Conservation (phyloP, 2,888 invertebrate genomes). For the Dinocampus coccinellae region DNA sequence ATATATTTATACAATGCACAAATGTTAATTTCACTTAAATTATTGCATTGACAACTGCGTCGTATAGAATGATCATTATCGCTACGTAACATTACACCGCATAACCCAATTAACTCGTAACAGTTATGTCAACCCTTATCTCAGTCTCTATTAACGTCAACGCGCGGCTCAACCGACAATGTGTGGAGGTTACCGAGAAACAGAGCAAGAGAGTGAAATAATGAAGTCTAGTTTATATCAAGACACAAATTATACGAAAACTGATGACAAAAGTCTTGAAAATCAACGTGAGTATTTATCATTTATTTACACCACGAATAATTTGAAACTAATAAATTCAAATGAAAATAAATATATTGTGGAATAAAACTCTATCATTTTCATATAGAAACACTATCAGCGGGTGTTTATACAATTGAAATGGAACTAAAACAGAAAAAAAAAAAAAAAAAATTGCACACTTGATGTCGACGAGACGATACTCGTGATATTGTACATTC, state of each 20-base stretch:
- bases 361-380: too few species aligned
- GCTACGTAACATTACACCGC: constrained; percentile 51
- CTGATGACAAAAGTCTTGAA: neutral
- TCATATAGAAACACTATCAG: too few species aligned
- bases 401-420: too few species aligned
- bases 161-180: constrained; percentile 27
- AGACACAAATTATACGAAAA: constrained; percentile 41
- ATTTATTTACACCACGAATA: too few species aligned
- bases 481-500: neutral
- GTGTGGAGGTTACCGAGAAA: neutral
- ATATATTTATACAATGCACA: neutral
- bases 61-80: constrained; percentile 49
- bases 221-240: neutral
- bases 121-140: constrained; percentile 55
- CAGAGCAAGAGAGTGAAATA: neutral
- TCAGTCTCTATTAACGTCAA: constrained; percentile 52
- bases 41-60: constrained; percentile 12
- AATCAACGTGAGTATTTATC: too few species aligned
- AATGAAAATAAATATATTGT: too few species aligned
- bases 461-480: neutral
- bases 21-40: constrained; percentile 5
- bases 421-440: neutral
- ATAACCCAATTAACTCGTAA: constrained; percentile 55
- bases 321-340: too few species aligned
- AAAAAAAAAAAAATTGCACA: neutral